Evolutionary conservation across 2,113 vertebrate genomes (phyloP).

Genomic region (Tamias sibiricus): DNA sequence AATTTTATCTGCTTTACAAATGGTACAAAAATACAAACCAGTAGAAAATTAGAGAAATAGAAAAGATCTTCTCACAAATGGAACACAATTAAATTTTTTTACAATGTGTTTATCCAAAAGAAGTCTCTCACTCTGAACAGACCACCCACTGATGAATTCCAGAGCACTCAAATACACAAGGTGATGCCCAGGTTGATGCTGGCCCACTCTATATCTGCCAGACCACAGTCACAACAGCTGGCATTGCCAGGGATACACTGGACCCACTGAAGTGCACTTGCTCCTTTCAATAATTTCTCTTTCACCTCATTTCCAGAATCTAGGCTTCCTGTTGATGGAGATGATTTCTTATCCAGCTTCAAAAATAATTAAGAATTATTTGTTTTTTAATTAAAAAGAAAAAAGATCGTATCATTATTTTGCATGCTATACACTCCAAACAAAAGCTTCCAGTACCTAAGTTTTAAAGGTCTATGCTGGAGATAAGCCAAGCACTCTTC

Average conservation of each 20-base stretch:
- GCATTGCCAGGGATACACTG: slow-evolving; percentile 93
- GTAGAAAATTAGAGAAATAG: not conserved
- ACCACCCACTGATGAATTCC: slow-evolving; percentile 95
- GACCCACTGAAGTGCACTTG: slow-evolving; percentile 94
- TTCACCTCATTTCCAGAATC: slow-evolving; percentile 93
- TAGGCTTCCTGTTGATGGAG: slow-evolving; percentile 93
- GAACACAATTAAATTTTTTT: not conserved
- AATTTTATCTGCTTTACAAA: slow-evolving; percentile 23
- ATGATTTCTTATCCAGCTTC: slow-evolving; percentile 96
- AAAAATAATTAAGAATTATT: slow-evolving; percentile 69
- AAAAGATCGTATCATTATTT: not conserved
- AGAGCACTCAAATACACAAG: slow-evolving; percentile 97
- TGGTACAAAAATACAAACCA: not conserved
- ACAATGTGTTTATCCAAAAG: not conserved
- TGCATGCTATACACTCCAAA: slow-evolving; percentile 10
- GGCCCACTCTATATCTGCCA: slow-evolving; percentile 96
- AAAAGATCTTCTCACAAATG: not conserved
- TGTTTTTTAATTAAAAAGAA: not conserved
- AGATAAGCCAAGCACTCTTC: not conserved
- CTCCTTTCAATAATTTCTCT: slow-evolving; percentile 94
- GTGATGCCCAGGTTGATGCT: slow-evolving; percentile 99
- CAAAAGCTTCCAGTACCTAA: slow-evolving; percentile 30
- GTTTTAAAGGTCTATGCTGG: not conserved
- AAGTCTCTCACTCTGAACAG: not conserved
- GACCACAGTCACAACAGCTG: slow-evolving; percentile 95